These are phyloP conservation scores for Drosophila recens DNA, from an alignment of 2,888 invertebrate species.

Conservation along the genomic window DNA sequence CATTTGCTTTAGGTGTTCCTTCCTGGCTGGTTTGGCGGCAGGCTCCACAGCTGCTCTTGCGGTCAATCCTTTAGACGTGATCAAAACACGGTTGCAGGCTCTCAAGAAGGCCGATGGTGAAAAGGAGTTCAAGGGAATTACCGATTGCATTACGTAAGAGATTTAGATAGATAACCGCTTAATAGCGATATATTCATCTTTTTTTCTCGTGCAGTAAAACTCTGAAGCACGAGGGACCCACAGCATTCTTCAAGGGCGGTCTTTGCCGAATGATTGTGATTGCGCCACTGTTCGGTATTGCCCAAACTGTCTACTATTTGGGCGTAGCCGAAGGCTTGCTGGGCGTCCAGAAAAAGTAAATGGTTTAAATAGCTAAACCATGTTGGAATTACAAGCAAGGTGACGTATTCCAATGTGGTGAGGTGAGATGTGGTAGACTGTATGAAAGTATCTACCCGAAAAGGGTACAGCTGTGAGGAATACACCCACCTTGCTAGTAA, in stretches of 20 bases:
- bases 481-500: background rate
- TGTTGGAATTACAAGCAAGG: background rate
- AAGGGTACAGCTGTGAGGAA: background rate
- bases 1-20: conserved; percentile 92
- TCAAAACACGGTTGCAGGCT: conserved; percentile 98
- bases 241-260: conserved; percentile 99
- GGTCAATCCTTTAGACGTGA: conserved; percentile 98
- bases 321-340: conserved; percentile 95
- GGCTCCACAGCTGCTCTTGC: conserved; percentile 94
- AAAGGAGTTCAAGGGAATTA: conserved; percentile 93
- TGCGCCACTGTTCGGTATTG: conserved; percentile 99
- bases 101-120: conserved; percentile 95
- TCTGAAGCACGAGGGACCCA: conserved; percentile 93
- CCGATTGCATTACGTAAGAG: conserved; percentile 95
- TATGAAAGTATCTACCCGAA: background rate
- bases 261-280: conserved; percentile 99
- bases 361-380: background rate
- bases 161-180: background rate
- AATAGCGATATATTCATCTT: background rate
- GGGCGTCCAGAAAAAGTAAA: conserved; percentile 85
- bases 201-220: conserved; percentile 88
- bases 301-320: conserved; percentile 98
- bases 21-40: conserved; percentile 95
- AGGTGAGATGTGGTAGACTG: too few relatives aligned
- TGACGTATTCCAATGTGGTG: background rate